phyloP scores from a whole-genome alignment of 2,797 vertebrate species.

The Anguilla pacifica region DNA sequence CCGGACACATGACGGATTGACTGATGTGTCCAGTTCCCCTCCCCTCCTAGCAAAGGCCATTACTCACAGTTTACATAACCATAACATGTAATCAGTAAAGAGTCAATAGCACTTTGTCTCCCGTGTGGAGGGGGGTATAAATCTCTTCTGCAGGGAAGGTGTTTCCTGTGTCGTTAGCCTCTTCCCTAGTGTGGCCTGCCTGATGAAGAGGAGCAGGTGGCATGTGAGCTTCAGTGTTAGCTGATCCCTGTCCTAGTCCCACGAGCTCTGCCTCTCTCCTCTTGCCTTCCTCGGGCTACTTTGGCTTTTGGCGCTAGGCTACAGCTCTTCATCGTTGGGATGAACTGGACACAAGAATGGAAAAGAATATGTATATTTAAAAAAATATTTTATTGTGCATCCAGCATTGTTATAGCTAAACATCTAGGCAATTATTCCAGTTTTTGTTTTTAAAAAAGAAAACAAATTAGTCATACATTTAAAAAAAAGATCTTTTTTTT shows the following conservation, averaged over 20 bases:
- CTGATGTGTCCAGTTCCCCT: background rate
- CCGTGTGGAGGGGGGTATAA: background rate
- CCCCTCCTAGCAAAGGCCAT: background rate
- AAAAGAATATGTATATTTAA: background rate
- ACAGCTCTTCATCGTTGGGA: background rate
- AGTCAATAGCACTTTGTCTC: conserved; percentile 31
- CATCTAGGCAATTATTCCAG: no score
- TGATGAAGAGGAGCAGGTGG: background rate
- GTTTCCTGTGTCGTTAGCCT: background rate
- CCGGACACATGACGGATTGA: background rate
- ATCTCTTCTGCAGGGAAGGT: background rate
- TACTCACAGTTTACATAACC: background rate
- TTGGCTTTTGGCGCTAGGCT: background rate
- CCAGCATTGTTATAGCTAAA: no score
- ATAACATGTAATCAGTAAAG: conserved; percentile 32
- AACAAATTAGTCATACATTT: no score
- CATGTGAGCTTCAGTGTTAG: background rate
- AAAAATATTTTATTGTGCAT: no score
- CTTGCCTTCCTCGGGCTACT: background rate
- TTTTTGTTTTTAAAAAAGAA: no score
- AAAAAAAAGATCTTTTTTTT: background rate
- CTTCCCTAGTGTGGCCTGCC: background rate
- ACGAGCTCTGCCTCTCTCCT: background rate
- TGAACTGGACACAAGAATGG: background rate
- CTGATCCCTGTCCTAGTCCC: background rate